Conservation (phyloP, 2,113 vertebrate genomes). For the Oncorhynchus clarkii region DNA sequence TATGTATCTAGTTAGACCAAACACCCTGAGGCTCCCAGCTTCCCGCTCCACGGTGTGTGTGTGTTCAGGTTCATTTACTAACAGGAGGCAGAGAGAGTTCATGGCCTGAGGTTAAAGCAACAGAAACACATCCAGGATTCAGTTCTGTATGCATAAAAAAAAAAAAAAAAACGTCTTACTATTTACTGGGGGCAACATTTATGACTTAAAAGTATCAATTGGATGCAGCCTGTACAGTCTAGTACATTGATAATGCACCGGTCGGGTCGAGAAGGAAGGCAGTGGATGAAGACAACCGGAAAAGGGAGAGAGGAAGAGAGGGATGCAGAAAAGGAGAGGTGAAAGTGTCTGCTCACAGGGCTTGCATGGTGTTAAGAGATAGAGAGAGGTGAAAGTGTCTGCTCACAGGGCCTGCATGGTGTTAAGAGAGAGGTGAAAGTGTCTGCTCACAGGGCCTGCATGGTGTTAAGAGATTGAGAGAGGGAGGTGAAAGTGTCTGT, state of each 20-base stretch:
- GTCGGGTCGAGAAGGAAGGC: constrained; percentile 1
- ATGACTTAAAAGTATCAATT: constrained; percentile 3
- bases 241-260: background rate
- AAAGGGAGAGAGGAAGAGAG: background rate
- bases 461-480: background rate
- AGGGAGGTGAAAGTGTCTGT: too few species aligned
- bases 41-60: background rate
- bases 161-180: background rate
- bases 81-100: constrained; percentile 17
- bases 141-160: background rate
- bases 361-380: background rate
- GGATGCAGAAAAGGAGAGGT: background rate
- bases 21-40: constrained; percentile 33
- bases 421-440: background rate
- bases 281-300: background rate
- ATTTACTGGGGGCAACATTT: constrained; percentile 17
- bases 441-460: too few species aligned
- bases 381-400: background rate
- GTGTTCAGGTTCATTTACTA: constrained; percentile 43
- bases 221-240: background rate
- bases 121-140: constrained; percentile 28
- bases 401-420: too few species aligned
- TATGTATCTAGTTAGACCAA: constrained; percentile 50
- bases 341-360: too few species aligned
- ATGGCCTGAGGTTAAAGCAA: constrained; percentile 26